Evolutionary conservation across 2,113 vertebrate species (phyloP), one percentile per base, ranked within the genome.

Genomic region (Scolopax mira): DNA sequence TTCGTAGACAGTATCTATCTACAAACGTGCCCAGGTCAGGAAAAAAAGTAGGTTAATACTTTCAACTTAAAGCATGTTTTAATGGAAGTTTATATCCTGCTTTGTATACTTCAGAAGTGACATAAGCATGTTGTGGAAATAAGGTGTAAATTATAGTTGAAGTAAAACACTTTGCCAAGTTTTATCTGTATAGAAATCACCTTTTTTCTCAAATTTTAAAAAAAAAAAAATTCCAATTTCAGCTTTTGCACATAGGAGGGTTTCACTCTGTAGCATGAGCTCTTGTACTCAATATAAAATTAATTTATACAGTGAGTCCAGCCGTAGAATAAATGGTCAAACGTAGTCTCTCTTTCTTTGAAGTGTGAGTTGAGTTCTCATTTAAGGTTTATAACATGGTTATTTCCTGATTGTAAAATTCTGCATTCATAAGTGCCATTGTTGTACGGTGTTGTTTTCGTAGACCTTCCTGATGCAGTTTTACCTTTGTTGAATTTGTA

Each of bases 401-500:
- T 97, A 65, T 96, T 97, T 96, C 93, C 98, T 97, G 96, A 96
- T 87, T 97, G 97, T 98, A 95, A 98, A 93, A 96, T 96, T 97
- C 95, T 93, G 96, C 97, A 96, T 98, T 96, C 96, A 94, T 96
- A 98, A 98, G 98, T 98, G 98, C 98, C 98, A 98, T 97, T 98
- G 98, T 98, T 96, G 97, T 98, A 95, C 62, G 97, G 97, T 98
- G 97, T 92, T 98, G 96, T 98, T 98, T 96, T 97, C 97, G 93
- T 97, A 98, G 97, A 97, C 97, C 95, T 97, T 96, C 96, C 97
- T 96, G 90, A 97, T 70, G 88, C 93, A 60, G 95, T 98, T 98
- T 98, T 98, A 97, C 97, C 97, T 98, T 98, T 98, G 97, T 97
- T 98, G 97, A 98, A 97, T 98, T 98, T 98, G 97, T 98, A 98